Conservation (phyloP, 1,140 invertebrate genomes). For the Camponotus pennsylvanicus region DNA sequence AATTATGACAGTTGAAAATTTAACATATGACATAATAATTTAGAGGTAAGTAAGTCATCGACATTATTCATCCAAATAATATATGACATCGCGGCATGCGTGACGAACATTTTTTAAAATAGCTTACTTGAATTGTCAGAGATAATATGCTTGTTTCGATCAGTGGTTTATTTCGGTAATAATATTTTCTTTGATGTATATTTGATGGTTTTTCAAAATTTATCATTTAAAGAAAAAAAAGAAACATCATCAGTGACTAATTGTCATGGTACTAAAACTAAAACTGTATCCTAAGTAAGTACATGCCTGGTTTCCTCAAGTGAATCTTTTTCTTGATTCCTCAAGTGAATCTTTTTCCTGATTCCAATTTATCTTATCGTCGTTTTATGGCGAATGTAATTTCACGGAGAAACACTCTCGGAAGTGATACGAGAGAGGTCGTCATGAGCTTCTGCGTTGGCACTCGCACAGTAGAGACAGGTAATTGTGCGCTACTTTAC, state of each 20-base stretch:
- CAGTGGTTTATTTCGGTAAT: not conserved
- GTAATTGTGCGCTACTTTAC: conserved; percentile 80
- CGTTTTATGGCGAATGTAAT: conserved; percentile 74
- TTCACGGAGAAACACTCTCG: conserved; percentile 64
- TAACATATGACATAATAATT: conserved; percentile 58
- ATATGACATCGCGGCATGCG: not conserved
- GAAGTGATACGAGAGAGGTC: conserved; percentile 66
- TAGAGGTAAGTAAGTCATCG: conserved; percentile 53
- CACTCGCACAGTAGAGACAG: conserved; percentile 73
- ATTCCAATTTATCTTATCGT: conserved; percentile 71
- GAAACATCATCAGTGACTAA: not conserved
- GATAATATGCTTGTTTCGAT: not conserved
- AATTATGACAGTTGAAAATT: conserved; percentile 51
- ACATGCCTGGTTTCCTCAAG: not conserved
- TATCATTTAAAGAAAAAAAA: not conserved
- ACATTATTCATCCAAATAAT: conserved; percentile 43
- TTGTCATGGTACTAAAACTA: not conserved
- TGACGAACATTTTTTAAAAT: conserved; percentile 2
- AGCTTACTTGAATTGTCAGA: not conserved
- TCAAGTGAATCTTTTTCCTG: conserved; percentile 53
- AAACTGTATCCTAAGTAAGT: conserved; percentile 43
- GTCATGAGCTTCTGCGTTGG: conserved; percentile 44
- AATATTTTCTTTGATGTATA: not conserved
- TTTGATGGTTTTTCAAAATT: not conserved
- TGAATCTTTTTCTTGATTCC: conserved; percentile 62